Percentiles rank a stretch among this genome's conserved stretches.
Conservation (phyloP, 1,140 invertebrate genomes). For the Trypoxylus dichotomus region DNA sequence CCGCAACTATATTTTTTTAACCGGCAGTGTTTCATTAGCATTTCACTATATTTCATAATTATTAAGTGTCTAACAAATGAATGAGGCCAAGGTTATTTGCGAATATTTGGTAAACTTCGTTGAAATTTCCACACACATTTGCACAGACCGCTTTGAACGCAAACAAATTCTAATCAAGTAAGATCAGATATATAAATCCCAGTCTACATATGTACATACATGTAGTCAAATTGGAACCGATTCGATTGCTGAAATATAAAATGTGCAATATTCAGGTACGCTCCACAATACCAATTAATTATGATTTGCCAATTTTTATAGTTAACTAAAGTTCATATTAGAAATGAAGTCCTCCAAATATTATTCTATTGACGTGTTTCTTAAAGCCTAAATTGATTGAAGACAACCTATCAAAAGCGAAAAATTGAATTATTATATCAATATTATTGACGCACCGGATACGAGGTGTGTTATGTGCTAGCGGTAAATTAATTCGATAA, state of each 20-base stretch:
- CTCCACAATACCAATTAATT: too few relatives aligned
- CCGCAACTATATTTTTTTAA: not conserved
- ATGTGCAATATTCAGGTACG: too few relatives aligned
- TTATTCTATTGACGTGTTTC: not conserved
- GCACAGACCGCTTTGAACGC: not conserved
- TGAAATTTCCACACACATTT: conserved; percentile 5
- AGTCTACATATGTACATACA: not conserved
- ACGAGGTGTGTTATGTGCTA: not conserved
- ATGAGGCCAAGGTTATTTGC: conserved; percentile 10
- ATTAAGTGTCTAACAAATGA: not conserved
- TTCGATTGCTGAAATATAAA: not conserved
- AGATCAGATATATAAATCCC: not conserved
- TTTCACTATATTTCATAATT: not conserved
- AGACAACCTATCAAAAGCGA: not conserved
- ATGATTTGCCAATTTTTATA: too few relatives aligned
- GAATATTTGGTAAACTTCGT: conserved; percentile 19
- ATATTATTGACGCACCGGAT: not conserved
- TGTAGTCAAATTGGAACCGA: not conserved
- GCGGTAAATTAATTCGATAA: too few relatives aligned
- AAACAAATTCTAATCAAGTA: not conserved
- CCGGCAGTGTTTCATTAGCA: not conserved
- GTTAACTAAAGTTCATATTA: not conserved
- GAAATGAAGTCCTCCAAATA: not conserved
- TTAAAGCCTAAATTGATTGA: not conserved
- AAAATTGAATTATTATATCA: not conserved